These are phyloP conservation scores for Drosophila biarmipes DNA, from an alignment of 1,140 invertebrate genomes.

Conservation along the genomic window DNA sequence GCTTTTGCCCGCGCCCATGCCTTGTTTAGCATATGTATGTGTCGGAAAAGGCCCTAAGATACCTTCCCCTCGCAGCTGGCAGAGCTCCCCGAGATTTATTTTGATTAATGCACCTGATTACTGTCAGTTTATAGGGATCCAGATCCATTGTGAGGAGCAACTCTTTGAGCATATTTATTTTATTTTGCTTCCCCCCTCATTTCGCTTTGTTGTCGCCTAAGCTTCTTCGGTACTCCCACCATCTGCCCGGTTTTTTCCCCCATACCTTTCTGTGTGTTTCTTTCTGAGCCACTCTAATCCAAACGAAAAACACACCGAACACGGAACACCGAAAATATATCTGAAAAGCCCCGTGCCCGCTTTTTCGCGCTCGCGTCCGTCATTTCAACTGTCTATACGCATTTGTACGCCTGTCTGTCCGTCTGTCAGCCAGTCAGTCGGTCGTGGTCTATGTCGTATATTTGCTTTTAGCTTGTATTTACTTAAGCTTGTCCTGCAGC, in stretches of 20 bases:
- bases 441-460: slow-evolving; percentile 53
- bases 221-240: slow-evolving; percentile 21
- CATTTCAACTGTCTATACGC: slow-evolving; percentile 80
- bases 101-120: slow-evolving; percentile 72
- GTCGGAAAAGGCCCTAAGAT: slow-evolving; percentile 13
- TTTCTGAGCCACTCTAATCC: slow-evolving; percentile 72
- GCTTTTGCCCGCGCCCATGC: neutral
- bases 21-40: slow-evolving; percentile 28
- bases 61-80: slow-evolving; percentile 25
- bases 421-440: slow-evolving; percentile 23
- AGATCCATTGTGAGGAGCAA: slow-evolving; percentile 51
- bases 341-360: slow-evolving; percentile 46
- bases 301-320: slow-evolving; percentile 64
- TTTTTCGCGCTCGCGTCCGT: slow-evolving; percentile 27
- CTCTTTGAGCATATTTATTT: slow-evolving; percentile 65
- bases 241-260: slow-evolving; percentile 13
- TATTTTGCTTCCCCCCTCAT: slow-evolving; percentile 10
- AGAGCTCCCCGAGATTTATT: slow-evolving; percentile 49
- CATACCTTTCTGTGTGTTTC: slow-evolving; percentile 17
- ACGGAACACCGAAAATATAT: slow-evolving; percentile 70
- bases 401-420: slow-evolving; percentile 74
- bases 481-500: slow-evolving; percentile 71
- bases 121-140: slow-evolving; percentile 67
- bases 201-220: slow-evolving; percentile 29
- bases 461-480: slow-evolving; percentile 79